Conservation (phyloP, 2,888 invertebrate species). For the Dusona sp. region DNA sequence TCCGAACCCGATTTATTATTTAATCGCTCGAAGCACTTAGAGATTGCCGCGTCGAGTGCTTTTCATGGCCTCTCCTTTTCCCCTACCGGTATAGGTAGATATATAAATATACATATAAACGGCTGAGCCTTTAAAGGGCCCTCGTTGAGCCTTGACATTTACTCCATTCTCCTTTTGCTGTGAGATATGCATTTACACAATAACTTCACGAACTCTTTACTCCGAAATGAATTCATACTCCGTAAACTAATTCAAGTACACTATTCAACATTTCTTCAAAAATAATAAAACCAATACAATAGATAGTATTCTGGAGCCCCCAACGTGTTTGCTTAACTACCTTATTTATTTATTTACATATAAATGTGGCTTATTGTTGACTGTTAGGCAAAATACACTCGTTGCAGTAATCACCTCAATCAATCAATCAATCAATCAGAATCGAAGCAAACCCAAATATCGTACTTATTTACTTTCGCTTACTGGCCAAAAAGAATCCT, state of each 20-base stretch:
- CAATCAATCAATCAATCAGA: too few species aligned
- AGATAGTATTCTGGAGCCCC: too few species aligned
- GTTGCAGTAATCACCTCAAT: too few species aligned
- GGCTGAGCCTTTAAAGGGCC: slow-evolving; percentile 21
- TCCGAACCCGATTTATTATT: slow-evolving; percentile 82
- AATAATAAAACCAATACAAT: not conserved
- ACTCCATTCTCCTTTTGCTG: slow-evolving; percentile 23
- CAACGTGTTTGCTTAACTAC: too few species aligned
- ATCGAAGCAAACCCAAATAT: too few species aligned
- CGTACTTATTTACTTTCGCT: too few species aligned
- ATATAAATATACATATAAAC: slow-evolving; percentile 14
- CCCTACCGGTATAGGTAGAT: not conserved
- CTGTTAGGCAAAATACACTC: too few species aligned
- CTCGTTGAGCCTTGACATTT: not conserved
- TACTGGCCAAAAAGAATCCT: too few species aligned
- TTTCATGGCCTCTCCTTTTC: slow-evolving; percentile 22
- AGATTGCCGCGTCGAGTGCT: slow-evolving; percentile 59
- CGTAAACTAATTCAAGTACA: not conserved
- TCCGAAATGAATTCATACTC: not conserved
- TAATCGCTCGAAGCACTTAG: slow-evolving; percentile 73
- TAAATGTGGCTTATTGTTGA: too few species aligned
- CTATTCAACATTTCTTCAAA: not conserved
- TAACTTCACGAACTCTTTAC: not conserved
- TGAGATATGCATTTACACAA: not conserved
- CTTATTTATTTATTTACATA: too few species aligned